phyloP scores from a whole-genome alignment of 2,888 invertebrate genomes.

The Ashinkailepas kermadecensis region DNA sequence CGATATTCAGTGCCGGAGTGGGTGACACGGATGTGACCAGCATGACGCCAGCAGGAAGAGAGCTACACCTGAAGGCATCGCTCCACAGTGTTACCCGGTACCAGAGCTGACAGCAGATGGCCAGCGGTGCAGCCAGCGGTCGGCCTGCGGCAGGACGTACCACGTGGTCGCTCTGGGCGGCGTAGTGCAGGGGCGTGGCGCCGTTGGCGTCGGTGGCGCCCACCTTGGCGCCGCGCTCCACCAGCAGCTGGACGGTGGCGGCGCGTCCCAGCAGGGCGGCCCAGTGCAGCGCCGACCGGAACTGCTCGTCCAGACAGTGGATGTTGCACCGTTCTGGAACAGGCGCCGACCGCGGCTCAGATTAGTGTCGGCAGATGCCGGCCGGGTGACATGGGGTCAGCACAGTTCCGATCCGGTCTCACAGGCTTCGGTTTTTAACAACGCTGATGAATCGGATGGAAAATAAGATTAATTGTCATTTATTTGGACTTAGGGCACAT shows the following conservation, averaged over 20 bases:
- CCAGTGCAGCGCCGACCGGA: slow-evolving; percentile 5
- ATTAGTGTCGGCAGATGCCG: no score
- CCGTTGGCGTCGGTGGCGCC: slow-evolving; percentile 1
- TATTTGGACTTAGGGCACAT: no score
- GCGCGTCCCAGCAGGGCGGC: background rate
- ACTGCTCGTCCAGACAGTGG: slow-evolving; percentile 8
- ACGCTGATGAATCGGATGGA: no score
- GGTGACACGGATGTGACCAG: background rate
- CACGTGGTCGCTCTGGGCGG: slow-evolving; percentile 1
- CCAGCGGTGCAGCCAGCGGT: no score
- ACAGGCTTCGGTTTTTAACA: no score
- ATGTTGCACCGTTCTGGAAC: background rate
- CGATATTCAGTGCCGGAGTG: background rate
- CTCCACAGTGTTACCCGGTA: no score
- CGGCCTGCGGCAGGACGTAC: background rate
- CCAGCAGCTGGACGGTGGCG: background rate
- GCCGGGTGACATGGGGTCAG: no score
- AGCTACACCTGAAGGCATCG: background rate
- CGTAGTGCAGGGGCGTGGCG: slow-evolving; percentile 5
- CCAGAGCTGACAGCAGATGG: no score
- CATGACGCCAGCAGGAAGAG: background rate
- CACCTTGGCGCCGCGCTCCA: background rate
- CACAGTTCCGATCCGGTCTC: no score
- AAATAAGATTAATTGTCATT: no score
- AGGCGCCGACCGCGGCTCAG: no score